phyloP scores from a whole-genome alignment of 2,797 vertebrate species.

The Microcaecilia unicolor region DNA sequence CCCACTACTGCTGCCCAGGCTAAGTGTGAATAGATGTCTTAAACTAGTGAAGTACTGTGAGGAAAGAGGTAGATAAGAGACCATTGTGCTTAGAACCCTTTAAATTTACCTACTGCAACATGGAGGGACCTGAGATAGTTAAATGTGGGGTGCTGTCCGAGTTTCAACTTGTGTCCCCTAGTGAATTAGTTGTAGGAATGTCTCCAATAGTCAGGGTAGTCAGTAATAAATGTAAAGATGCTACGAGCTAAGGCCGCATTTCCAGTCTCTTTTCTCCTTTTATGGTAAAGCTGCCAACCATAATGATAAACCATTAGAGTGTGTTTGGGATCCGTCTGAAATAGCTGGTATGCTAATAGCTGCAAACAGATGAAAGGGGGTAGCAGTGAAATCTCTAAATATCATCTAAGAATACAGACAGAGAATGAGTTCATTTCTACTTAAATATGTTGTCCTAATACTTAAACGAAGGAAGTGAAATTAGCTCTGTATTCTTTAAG shows the following conservation, averaged over 20 bases:
- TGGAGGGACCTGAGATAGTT: background rate
- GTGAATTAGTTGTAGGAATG: slow-evolving; percentile 9
- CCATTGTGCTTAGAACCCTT: slow-evolving; percentile 2
- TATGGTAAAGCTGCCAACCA: slow-evolving; percentile 51
- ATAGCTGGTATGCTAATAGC: slow-evolving; percentile 28
- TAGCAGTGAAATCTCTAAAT: slow-evolving; percentile 3
- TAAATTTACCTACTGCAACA: slow-evolving; percentile 3
- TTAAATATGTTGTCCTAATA: no score
- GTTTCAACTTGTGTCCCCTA: slow-evolving; percentile 13
- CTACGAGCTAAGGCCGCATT: slow-evolving; percentile 3
- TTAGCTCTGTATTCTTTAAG: background rate
- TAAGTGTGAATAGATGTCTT: no score
- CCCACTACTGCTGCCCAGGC: no score
- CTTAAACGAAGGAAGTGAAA: background rate
- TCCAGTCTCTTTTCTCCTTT: slow-evolving; percentile 43
- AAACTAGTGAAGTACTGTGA: background rate
- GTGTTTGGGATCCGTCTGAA: slow-evolving; percentile 39
- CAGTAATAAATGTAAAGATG: slow-evolving; percentile 29
- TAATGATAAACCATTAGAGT: slow-evolving; percentile 38
- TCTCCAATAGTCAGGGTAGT: slow-evolving; percentile 18
- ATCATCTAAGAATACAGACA: background rate
- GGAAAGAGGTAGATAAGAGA: background rate
- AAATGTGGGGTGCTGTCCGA: slow-evolving; percentile 11
- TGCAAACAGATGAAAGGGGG: slow-evolving; percentile 7
- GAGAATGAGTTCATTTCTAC: no score